These are phyloP conservation scores for Anneissia japonica DNA, from an alignment of 35 echinoderm and acorn worm genomes.

Conservation along the genomic window DNA sequence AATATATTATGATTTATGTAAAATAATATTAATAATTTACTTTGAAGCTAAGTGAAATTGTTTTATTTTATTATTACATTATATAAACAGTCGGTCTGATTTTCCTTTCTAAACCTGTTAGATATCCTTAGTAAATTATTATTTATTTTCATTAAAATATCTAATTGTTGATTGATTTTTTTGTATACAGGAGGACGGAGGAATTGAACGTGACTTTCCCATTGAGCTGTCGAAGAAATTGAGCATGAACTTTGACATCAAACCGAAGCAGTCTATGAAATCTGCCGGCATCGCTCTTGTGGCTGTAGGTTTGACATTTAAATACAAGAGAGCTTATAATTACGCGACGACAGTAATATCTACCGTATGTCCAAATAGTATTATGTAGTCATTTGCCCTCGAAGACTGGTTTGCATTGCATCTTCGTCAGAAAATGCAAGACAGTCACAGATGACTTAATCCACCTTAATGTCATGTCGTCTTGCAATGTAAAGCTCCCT, in stretches of 20 bases:
- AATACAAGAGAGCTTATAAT: not conserved
- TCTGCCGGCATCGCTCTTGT: conserved; percentile 92
- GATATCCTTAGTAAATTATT: not conserved
- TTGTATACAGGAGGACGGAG: conserved; percentile 60
- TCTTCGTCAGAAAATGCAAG: not conserved
- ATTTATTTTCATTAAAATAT: not conserved
- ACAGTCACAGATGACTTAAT: not conserved
- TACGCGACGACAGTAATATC: not conserved
- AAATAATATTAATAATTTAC: no score
- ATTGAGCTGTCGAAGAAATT: conserved; percentile 75
- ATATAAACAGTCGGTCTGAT: no score
- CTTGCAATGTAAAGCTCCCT: not conserved
- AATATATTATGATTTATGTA: no score
- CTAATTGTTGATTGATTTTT: not conserved
- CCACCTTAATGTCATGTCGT: not conserved
- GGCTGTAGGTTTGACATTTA: conserved; percentile 51
- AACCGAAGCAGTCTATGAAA: conserved; percentile 72
- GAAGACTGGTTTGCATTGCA: not conserved
- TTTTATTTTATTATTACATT: no score
- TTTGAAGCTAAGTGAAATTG: no score
- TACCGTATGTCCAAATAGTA: not conserved
- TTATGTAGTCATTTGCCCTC: not conserved
- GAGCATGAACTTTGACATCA: conserved; percentile 83
- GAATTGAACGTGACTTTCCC: conserved; percentile 49
- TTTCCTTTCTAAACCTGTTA: no score